Conservation (phyloP, 2,797 vertebrate genomes). For the Loriculus beryllinus region DNA sequence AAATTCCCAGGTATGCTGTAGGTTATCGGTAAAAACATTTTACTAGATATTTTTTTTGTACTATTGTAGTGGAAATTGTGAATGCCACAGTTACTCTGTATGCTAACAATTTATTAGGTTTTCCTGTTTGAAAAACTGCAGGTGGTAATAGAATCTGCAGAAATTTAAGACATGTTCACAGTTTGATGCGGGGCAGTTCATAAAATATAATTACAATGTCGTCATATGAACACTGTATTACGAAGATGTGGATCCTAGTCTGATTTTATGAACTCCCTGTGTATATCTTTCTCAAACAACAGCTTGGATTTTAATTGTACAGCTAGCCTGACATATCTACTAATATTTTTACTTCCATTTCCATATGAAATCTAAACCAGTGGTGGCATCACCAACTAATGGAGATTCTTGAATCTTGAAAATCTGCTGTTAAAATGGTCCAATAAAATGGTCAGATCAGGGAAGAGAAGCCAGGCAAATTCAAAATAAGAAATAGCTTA, state of each 20-base stretch:
- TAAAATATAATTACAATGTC: slow-evolving; percentile 33
- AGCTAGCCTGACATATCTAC: neutral
- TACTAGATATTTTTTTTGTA: neutral
- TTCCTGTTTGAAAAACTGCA: slow-evolving; percentile 31
- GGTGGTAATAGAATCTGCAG: slow-evolving; percentile 32
- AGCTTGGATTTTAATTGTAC: neutral
- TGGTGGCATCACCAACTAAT: neutral
- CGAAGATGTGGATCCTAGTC: neutral
- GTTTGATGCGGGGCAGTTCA: neutral
- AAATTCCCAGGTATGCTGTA: neutral
- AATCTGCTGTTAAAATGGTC: neutral
- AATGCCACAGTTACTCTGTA: neutral
- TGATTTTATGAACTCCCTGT: neutral
- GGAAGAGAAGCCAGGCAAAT: neutral
- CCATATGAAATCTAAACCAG: neutral
- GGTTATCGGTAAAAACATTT: neutral
- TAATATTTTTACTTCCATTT: neutral
- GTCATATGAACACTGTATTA: neutral
- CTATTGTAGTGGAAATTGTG: neutral
- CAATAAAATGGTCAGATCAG: neutral
- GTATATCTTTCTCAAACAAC: neutral
- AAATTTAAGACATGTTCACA: slow-evolving; percentile 33
- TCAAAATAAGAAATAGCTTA: neutral
- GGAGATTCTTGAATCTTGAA: neutral
- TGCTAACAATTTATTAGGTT: slow-evolving; percentile 20